Conservation (phyloP, 1,140 invertebrate genomes). For the Rhagoletis zephyria region DNA sequence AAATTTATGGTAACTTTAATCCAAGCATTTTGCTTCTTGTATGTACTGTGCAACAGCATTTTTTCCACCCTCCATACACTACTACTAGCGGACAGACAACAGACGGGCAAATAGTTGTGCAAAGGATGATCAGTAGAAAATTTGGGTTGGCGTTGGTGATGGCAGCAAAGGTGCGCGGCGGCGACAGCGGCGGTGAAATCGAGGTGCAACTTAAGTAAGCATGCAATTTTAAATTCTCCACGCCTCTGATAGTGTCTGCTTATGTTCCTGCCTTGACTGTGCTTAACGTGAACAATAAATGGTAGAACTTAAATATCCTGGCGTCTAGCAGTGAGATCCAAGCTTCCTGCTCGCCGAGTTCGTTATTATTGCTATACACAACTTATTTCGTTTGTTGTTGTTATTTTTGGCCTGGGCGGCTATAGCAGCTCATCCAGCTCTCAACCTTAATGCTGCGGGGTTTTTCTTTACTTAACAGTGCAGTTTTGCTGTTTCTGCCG, state of each 20-base stretch:
- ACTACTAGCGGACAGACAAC: neutral
- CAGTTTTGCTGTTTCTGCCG: neutral
- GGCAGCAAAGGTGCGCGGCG: neutral
- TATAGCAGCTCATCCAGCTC: neutral
- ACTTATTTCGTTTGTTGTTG: neutral
- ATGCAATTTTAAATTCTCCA: slow-evolving; percentile 40
- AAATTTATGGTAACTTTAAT: slow-evolving; percentile 57
- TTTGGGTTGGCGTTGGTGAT: neutral
- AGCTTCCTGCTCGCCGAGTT: neutral
- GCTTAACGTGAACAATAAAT: slow-evolving; percentile 39
- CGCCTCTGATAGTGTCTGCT: neutral
- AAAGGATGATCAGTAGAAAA: neutral
- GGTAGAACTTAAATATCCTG: slow-evolving; percentile 42
- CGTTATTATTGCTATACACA: neutral
- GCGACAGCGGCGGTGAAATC: neutral
- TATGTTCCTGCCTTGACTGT: no score
- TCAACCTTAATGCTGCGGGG: slow-evolving; percentile 17
- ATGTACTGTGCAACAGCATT: slow-evolving; percentile 34
- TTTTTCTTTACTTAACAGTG: neutral
- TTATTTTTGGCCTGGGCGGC: neutral
- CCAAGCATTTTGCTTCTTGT: slow-evolving; percentile 53
- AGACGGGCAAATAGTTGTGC: slow-evolving; percentile 38
- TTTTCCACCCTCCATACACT: neutral
- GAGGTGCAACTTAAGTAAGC: slow-evolving; percentile 20
- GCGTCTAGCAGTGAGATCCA: slow-evolving; percentile 13